phyloP scores from a whole-genome alignment of 2,113 vertebrate species.

The Sciurus niger region DNA sequence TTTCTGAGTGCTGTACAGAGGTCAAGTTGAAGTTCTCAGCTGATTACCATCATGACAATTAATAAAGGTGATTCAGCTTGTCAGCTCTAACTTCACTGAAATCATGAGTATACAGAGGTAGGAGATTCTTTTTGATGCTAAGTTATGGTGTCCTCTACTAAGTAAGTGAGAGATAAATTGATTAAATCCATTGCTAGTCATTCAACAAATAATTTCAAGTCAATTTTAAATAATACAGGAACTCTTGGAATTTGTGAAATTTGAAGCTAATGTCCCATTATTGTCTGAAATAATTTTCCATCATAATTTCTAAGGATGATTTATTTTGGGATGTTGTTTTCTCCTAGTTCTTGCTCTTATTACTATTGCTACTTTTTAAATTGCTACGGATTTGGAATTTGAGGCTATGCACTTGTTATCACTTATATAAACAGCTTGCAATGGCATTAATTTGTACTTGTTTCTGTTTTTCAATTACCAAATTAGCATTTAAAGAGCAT shows the following conservation, averaged over 20 bases:
- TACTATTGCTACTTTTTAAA: constrained; percentile 48
- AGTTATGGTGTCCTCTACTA: constrained; percentile 54
- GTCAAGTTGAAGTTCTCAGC: constrained; percentile 75
- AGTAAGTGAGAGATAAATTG: constrained; percentile 46
- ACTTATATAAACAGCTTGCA: constrained; percentile 59
- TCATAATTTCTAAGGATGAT: constrained; percentile 42
- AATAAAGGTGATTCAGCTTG: constrained; percentile 76
- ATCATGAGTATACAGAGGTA: constrained; percentile 39
- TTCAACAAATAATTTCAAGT: constrained; percentile 47
- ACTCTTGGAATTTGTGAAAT: constrained; percentile 41
- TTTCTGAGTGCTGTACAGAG: constrained; percentile 68
- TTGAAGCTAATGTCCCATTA: constrained; percentile 8
- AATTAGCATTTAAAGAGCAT: constrained; percentile 65
- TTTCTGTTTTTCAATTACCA: constrained; percentile 64
- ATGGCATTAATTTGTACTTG: constrained; percentile 62
- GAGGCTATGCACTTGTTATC: constrained; percentile 11
- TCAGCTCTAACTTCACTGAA: constrained; percentile 62
- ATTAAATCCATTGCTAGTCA: constrained; percentile 12
- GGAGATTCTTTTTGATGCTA: constrained; percentile 37
- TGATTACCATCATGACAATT: constrained; percentile 72
- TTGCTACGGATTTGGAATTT: constrained; percentile 46
- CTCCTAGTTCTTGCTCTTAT: constrained; percentile 45
- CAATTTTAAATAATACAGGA: constrained; percentile 45
- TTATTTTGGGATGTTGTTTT: constrained; percentile 32
- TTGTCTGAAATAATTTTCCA: constrained; percentile 61